Evolutionary conservation across 2,888 invertebrate species (phyloP), one percentile per base, ranked within the genome.

Genomic region (Prostheceraeus crozeri): DNA sequence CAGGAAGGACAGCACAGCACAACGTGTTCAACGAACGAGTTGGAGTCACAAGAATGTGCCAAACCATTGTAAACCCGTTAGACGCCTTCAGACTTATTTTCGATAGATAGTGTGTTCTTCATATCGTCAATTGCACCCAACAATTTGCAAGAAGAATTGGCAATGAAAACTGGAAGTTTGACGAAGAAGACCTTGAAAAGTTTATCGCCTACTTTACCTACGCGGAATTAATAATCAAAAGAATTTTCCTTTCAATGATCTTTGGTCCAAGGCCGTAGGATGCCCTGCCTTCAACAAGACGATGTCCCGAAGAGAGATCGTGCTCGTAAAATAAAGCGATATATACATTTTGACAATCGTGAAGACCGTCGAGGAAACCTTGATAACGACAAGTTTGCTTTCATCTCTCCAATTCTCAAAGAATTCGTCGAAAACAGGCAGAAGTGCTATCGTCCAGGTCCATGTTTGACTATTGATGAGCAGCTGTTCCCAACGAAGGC

Each of bases 281-380:
- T 51, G 52, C 30, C 25, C 23, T 21, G 30, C 23, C 16, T 51
- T 51, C 30, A 21, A 51, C 25, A 51, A 51, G 25, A 51, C 40
- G 30, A 51, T 21, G 52, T 51, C 52, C 14, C 23, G 52, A n/a
- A n/a, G n/a, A n/a, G n/a, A 51, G 52, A 51, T 51, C 52, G 52
- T 23, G 23, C 30, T 51, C 52, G 52, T 51, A 14, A 51, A 28
- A 51, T 51, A 51, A 51, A 51, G 23, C 23, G 25, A 28, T 51
- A 51, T 51, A 19, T 51, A 51, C 52, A 27, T 14, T 51, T 51
- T 28, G 30, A 51, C 52, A 51, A 51, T 40, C 40, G 52, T 14
- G 14, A 51, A 51, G 25, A 27, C 16, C 52, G 25, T 27, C 25
- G 30, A 51, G 23, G 23, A 21, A 51, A 28, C 14, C 52, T 51